phyloP scores from a whole-genome alignment of 2,888 invertebrate species.

The Exephanes ischioxanthus region DNA sequence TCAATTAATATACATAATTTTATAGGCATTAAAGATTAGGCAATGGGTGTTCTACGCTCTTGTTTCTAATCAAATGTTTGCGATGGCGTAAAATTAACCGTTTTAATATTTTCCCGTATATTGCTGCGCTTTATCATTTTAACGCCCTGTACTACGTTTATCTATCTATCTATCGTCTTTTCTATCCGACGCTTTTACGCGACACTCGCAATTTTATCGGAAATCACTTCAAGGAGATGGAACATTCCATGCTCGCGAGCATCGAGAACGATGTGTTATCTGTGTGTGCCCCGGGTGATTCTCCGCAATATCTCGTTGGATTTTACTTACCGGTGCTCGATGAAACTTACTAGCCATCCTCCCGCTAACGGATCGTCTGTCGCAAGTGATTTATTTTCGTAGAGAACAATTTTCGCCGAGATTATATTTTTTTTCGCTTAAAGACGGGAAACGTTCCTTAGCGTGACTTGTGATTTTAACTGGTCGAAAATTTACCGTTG shows the following conservation, averaged over 20 bases:
- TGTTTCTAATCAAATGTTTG: neutral
- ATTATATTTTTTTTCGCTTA: too few species aligned
- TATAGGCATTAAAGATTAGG: neutral
- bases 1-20: neutral
- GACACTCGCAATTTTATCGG: constrained; percentile 11
- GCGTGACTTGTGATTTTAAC: too few species aligned
- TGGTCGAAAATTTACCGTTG: too few species aligned
- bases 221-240: constrained; percentile 17
- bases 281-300: neutral
- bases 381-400: neutral
- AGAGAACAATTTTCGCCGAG: too few species aligned
- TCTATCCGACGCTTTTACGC: neutral
- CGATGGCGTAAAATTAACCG: neutral
- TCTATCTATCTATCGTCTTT: constrained; percentile 5
- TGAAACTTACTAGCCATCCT: neutral
- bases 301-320: neutral
- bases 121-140: neutral
- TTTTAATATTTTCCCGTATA: neutral
- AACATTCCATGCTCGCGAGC: neutral
- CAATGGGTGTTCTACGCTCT: neutral
- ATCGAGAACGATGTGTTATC: neutral
- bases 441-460: too few species aligned
- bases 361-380: neutral
- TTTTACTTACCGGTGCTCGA: constrained; percentile 7
- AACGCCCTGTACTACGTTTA: neutral